phyloP scores from a whole-genome alignment of 2,888 invertebrate genomes.

The Cybosia mesomella region DNA sequence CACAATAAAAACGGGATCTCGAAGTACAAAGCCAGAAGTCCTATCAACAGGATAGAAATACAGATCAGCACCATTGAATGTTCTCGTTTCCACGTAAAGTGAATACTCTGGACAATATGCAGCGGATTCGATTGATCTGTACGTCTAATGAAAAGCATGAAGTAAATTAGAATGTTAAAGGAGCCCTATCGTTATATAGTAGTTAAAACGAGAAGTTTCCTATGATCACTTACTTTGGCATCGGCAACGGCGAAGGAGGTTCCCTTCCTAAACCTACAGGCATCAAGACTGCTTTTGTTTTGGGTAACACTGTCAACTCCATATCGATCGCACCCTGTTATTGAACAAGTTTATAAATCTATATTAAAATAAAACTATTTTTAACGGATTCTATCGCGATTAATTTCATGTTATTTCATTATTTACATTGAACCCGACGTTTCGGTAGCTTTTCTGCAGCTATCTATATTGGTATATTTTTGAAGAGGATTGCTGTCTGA shows the following conservation, averaged over 20 bases:
- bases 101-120: background rate
- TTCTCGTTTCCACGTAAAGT: conserved; percentile 4
- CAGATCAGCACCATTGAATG: background rate
- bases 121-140: background rate
- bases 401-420: no score
- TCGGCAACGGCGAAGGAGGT: conserved; percentile 88
- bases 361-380: no score
- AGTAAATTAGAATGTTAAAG: background rate
- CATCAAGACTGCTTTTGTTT: conserved; percentile 86
- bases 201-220: no score
- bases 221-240: conserved; percentile 85
- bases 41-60: background rate
- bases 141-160: background rate
- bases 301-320: conserved; percentile 88
- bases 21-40: conserved; percentile 7
- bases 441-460: no score
- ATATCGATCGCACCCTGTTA: conserved; percentile 90
- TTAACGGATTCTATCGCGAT: no score
- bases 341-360: conserved; percentile 11
- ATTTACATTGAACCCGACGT: no score
- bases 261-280: conserved; percentile 90
- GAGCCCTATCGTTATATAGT: no score
- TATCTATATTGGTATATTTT: no score
- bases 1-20: conserved; percentile 13
- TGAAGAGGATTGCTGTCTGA: no score